Percentiles rank a stretch among this genome's conserved stretches.
Evolutionary conservation across 2,113 vertebrate genomes (phyloP).

Genomic region (Microtus ochrogaster): DNA sequence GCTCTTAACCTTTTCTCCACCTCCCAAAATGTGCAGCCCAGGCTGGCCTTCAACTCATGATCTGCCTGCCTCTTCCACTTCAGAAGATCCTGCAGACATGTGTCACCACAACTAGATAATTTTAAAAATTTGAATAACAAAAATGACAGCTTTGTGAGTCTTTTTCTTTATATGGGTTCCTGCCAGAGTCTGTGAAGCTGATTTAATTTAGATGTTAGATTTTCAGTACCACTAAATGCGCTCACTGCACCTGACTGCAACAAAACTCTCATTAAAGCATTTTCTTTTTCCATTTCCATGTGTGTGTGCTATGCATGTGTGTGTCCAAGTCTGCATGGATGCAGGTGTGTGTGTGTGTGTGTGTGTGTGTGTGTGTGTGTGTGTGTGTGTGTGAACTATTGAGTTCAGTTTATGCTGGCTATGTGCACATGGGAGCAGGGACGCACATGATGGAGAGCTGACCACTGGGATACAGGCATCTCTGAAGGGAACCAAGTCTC

Average conservation of each 20-base stretch:
- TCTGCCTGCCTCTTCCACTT: not conserved
- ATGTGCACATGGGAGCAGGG: accelerated
- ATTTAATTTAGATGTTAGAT: conserved; percentile 29
- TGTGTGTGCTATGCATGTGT: not conserved
- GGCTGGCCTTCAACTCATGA: not conserved
- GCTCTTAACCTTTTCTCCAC: not conserved
- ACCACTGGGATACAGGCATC: not conserved
- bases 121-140: not conserved
- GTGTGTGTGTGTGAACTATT: not conserved
- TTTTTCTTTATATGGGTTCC: not conserved
- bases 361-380: too few relatives aligned
- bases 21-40: not conserved
- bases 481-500: not conserved
- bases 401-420: not conserved
- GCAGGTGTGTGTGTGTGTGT: not conserved
- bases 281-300: not conserved
- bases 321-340: not conserved
- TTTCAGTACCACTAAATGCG: not conserved
- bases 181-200: not conserved
- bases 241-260: not conserved
- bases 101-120: not conserved
- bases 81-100: not conserved
- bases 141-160: not conserved
- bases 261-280: not conserved
- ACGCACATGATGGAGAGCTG: not conserved